Evolutionary conservation across 2,888 invertebrate genomes (phyloP).

Genomic region (Venusia cambrica): DNA sequence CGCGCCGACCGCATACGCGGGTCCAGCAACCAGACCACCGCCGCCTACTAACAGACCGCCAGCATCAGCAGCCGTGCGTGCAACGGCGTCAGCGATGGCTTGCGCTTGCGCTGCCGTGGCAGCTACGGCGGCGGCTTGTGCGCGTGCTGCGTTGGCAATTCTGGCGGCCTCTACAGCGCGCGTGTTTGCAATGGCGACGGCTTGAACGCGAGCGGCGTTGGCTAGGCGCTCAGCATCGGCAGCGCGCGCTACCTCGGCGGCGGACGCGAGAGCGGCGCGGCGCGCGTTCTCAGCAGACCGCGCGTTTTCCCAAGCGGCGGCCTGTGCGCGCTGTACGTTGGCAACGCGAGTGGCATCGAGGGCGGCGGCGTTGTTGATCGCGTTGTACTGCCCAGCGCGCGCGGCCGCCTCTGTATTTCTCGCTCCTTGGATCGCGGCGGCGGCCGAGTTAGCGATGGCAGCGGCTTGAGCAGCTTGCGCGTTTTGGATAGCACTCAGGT

Average conservation of each 20-base stretch:
- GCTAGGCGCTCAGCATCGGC: constrained; percentile 60
- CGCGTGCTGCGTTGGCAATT: constrained; percentile 57
- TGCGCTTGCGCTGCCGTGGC: constrained; percentile 61
- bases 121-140: constrained; percentile 55
- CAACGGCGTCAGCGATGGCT: constrained; percentile 59
- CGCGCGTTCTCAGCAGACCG: constrained; percentile 67
- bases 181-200: constrained; percentile 66
- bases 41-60: constrained; percentile 48
- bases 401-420: constrained; percentile 67
- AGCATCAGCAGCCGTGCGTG: constrained; percentile 51
- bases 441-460: constrained; percentile 67
- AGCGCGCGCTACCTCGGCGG: constrained; percentile 54
- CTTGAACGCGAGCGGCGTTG: constrained; percentile 68
- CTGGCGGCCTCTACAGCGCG: constrained; percentile 69
- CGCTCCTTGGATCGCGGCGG: constrained; percentile 70
- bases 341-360: constrained; percentile 66
- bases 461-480: constrained; percentile 70
- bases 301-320: constrained; percentile 70
- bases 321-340: constrained; percentile 68
- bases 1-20: constrained; percentile 30
- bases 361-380: constrained; percentile 69
- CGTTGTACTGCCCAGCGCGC: constrained; percentile 61
- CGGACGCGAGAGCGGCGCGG: constrained; percentile 57
- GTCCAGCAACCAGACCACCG: constrained; percentile 27
- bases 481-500: constrained; percentile 70